Conservation (phyloP, 1,140 invertebrate genomes). For the Anastatus disparis region DNA sequence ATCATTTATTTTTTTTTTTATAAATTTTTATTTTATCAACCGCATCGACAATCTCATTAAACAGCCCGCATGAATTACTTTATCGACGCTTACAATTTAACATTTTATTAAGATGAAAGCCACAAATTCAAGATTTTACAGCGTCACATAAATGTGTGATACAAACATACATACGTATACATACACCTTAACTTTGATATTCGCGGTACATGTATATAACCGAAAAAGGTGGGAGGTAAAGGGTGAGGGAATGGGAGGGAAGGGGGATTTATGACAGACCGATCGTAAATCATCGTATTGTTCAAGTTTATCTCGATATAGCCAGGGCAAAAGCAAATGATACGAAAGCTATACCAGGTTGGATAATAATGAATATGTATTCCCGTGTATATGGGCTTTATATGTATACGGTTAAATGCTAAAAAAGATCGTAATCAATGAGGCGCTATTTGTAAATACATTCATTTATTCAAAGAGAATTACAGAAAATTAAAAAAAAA, state of each 20-base stretch:
- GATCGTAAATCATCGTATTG: conserved; percentile 38
- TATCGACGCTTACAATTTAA: conserved; percentile 1
- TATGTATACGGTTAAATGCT: too few relatives aligned
- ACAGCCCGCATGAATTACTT: background rate
- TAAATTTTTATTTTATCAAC: too few relatives aligned
- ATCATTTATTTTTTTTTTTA: too few relatives aligned
- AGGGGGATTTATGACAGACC: conserved; percentile 28
- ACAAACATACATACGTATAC: background rate
- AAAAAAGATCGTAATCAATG: conserved; percentile 37
- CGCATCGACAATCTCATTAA: too few relatives aligned
- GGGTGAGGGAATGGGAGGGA: too few relatives aligned
- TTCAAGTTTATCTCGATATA: conserved; percentile 37
- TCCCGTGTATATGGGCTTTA: background rate
- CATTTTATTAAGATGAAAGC: conserved; percentile 29
- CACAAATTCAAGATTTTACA: conserved; percentile 9
- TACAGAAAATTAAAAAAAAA: too few relatives aligned
- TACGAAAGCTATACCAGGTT: background rate
- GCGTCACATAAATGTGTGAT: background rate
- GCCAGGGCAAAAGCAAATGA: conserved; percentile 17
- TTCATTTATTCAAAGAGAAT: too few relatives aligned
- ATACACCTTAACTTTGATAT: too few relatives aligned
- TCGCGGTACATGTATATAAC: too few relatives aligned
- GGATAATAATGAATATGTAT: conserved; percentile 30
- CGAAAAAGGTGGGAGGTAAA: too few relatives aligned
- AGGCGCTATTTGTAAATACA: too few relatives aligned